Conservation (phyloP, 1,140 invertebrate species). For the Megalopta genalis region DNA sequence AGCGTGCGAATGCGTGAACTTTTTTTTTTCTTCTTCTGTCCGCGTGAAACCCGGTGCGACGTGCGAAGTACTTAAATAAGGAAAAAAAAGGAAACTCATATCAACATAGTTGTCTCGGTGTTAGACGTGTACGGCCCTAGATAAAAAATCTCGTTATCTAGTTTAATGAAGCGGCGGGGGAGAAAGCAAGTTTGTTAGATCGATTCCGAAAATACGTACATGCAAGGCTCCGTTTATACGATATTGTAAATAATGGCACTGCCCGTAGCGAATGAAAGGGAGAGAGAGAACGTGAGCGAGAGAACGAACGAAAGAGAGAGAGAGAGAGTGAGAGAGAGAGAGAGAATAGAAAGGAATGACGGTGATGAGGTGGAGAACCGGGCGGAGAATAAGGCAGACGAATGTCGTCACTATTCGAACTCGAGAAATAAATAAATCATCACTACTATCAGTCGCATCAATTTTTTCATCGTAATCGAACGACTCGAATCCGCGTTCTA, state of each 20-base stretch:
- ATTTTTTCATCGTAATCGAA: slow-evolving; percentile 30
- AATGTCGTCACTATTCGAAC: slow-evolving; percentile 50
- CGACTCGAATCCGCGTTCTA: background rate
- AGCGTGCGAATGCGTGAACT: slow-evolving; percentile 32
- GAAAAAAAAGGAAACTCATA: slow-evolving; percentile 73
- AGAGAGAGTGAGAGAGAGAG: too few relatives aligned
- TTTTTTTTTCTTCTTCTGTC: background rate
- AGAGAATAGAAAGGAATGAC: slow-evolving; percentile 29
- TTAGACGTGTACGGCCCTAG: slow-evolving; percentile 79
- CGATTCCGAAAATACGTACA: slow-evolving; percentile 78
- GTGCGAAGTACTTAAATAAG: slow-evolving; percentile 24
- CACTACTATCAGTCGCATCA: slow-evolving; percentile 31
- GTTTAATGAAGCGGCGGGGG: slow-evolving; percentile 70
- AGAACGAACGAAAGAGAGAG: too few relatives aligned
- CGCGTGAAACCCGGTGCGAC: slow-evolving; percentile 2
- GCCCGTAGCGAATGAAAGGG: slow-evolving; percentile 70
- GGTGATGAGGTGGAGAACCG: slow-evolving; percentile 41
- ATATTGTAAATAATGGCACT: slow-evolving; percentile 79
- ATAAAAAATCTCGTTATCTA: slow-evolving; percentile 79
- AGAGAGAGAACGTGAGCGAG: background rate
- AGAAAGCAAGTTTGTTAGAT: slow-evolving; percentile 76
- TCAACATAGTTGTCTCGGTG: slow-evolving; percentile 78
- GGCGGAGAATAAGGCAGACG: slow-evolving; percentile 40
- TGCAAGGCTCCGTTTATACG: slow-evolving; percentile 78
- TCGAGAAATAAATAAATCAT: slow-evolving; percentile 45